Base-by-base conservation (phyloP, 2,888 invertebrate genomes). In the Erebia aethiops region DNA sequence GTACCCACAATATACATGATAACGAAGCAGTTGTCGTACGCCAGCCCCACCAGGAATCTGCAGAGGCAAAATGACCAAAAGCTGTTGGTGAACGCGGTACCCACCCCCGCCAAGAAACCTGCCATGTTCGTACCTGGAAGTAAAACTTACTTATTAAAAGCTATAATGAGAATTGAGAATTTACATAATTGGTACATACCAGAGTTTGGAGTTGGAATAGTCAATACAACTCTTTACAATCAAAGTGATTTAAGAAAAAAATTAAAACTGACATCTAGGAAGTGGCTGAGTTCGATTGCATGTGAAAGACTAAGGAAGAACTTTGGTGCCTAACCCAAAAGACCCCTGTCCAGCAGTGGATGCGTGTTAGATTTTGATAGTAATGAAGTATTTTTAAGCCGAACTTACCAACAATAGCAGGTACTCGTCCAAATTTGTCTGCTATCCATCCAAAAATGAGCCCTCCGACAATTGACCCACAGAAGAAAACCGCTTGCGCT, bases 1-100 rank as follows among this genome's bases (percentile, higher is more conserved):
- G 95, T 88, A 98, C 98, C 97, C 77, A 98, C 91, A 84, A 98
- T 98, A 80, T 98, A 98, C 97, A 98, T 98, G 95, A 98, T 97
- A 66, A 97, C 96, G 83, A 97, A 98, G 83, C 97, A 97, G 87
- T 97, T 98, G 86, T 98, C 98, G 81, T 97, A 98, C 2, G 97
- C 97, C 85, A 98, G 94, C 2, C 98, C 98, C 2, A 97, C 96
- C 67, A 98, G 92, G 87, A 98, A 98, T n/a, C 98, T 94, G 85
- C 97, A 97, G 0, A 96, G 80, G 67, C 96, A 96, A 87, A 98
- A 98, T 0, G 96, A 94, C 96, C 96, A 96, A 86, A 98, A 97
- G n/a, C 94, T 95, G 58, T 91, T 89, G 14, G 95, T 92, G 82
- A 96, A 96, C 0, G 96, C 96, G 0, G 98, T 97, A 0, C 95